Evolutionary conservation across 2,888 invertebrate genomes (phyloP).

Genomic region (Troides oblongomaculatus): DNA sequence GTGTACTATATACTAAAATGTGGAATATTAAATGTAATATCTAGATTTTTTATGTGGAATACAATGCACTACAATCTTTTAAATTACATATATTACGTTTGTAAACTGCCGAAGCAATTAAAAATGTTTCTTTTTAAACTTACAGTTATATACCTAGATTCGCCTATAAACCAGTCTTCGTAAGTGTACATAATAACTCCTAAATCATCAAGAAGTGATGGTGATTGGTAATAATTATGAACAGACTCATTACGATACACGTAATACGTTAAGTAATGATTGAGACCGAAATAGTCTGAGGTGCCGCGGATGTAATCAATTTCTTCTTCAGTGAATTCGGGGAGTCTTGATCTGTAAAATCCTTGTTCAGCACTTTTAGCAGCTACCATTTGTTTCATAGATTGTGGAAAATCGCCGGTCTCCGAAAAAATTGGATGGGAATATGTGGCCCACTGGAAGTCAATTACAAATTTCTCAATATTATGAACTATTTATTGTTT

Average conservation of each 20-base stretch:
- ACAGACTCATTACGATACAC: constrained; percentile 51
- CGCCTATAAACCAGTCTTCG: constrained; percentile 30
- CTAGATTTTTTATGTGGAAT: no score
- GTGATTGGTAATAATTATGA: constrained; percentile 33
- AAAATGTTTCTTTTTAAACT: not conserved
- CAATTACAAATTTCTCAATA: not conserved
- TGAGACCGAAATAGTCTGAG: constrained; percentile 70
- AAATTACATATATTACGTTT: no score
- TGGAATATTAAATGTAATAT: no score
- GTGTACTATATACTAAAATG: no score
- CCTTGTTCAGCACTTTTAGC: constrained; percentile 79
- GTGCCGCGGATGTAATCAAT: constrained; percentile 43
- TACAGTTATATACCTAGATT: constrained; percentile 6
- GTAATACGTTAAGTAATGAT: constrained; percentile 78
- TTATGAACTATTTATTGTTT: not conserved
- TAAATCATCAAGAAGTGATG: constrained; percentile 46
- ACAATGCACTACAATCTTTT: no score
- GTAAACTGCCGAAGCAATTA: no score
- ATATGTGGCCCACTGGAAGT: constrained; percentile 75
- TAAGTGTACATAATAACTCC: constrained; percentile 30
- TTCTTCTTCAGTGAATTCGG: constrained; percentile 61
- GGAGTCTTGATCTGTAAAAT: constrained; percentile 76
- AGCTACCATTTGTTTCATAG: constrained; percentile 78
- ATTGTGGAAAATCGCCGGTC: constrained; percentile 81
- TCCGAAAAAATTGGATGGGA: constrained; percentile 81